A percentile compares a stretch with the other conserved stretches of the same genome.
These are phyloP conservation scores for Spodoptera frugiperda DNA, from an alignment of 1,140 invertebrate species.

Conservation along the genomic window DNA sequence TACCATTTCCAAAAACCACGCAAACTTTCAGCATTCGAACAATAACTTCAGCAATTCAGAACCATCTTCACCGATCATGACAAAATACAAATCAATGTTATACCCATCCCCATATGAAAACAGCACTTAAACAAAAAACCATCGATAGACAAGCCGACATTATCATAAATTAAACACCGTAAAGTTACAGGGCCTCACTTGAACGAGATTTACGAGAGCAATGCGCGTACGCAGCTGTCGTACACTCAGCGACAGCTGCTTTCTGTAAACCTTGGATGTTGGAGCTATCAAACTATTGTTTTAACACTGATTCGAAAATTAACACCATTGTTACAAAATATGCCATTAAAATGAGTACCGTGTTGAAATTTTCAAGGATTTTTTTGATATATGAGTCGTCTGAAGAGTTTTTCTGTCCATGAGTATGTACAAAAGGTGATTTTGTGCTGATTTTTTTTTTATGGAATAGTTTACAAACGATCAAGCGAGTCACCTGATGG, in stretches of 20 bases:
- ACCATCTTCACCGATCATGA: too few species aligned
- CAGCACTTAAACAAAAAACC: neutral
- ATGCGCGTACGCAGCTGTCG: slow-evolving; percentile 48
- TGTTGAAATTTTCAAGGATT: neutral
- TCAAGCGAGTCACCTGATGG: too few species aligned
- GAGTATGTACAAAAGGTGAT: too few species aligned
- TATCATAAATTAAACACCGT: slow-evolving; percentile 31
- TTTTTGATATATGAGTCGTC: too few species aligned
- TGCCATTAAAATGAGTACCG: neutral
- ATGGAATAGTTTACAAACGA: too few species aligned
- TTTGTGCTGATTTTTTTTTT: too few species aligned
- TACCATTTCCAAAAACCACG: too few species aligned
- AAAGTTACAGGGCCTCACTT: slow-evolving; percentile 32
- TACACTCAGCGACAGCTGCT: slow-evolving; percentile 40
- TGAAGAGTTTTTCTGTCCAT: too few species aligned
- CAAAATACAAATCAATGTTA: too few species aligned
- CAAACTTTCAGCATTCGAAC: too few species aligned
- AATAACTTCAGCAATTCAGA: too few species aligned
- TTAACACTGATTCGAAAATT: slow-evolving; percentile 21
- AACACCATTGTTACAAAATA: neutral
- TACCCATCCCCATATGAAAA: too few species aligned
- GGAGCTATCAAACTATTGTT: slow-evolving; percentile 22
- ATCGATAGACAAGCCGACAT: neutral
- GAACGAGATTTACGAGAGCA: slow-evolving; percentile 45
- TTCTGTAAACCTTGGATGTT: slow-evolving; percentile 23